phyloP scores from a whole-genome alignment of 2,888 invertebrate genomes.

The Mesoligia furuncula region DNA sequence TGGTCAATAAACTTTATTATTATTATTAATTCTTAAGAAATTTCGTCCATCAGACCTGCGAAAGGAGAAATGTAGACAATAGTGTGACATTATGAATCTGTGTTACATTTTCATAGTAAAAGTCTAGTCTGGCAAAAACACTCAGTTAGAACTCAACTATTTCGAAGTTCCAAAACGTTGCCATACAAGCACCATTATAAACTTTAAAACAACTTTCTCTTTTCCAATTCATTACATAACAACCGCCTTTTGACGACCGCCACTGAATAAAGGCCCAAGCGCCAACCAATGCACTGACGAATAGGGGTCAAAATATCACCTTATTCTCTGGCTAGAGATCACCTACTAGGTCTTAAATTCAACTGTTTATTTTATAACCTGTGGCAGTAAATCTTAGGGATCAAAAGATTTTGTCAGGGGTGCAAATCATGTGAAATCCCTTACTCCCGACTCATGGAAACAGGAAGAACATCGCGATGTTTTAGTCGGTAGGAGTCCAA shows the following conservation, averaged over 20 bases:
- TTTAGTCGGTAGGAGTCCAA: not conserved
- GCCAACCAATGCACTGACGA: not conserved
- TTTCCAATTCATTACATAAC: slow-evolving; percentile 44
- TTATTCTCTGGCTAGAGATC: not conserved
- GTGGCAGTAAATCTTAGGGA: not conserved
- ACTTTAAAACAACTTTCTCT: slow-evolving; percentile 51
- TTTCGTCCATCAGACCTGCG: too few relatives aligned
- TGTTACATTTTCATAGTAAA: not conserved
- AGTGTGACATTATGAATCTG: too few relatives aligned
- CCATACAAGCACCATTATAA: slow-evolving; percentile 7
- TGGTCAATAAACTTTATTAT: too few relatives aligned
- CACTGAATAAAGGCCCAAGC: not conserved
- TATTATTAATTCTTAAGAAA: too few relatives aligned
- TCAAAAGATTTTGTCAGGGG: not conserved
- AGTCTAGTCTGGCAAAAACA: not conserved
- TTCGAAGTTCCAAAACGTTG: slow-evolving; percentile 3
- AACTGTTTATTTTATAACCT: not conserved
- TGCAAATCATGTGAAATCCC: too few relatives aligned
- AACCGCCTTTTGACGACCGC: not conserved
- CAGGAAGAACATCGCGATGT: not conserved
- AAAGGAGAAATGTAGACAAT: too few relatives aligned
- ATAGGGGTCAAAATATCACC: slow-evolving; percentile 5
- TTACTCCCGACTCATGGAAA: not conserved
- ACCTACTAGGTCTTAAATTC: slow-evolving; percentile 3
- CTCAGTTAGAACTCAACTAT: not conserved